phyloP scores from a whole-genome alignment of 2,113 vertebrate genomes.

The Heliornis fulica region DNA sequence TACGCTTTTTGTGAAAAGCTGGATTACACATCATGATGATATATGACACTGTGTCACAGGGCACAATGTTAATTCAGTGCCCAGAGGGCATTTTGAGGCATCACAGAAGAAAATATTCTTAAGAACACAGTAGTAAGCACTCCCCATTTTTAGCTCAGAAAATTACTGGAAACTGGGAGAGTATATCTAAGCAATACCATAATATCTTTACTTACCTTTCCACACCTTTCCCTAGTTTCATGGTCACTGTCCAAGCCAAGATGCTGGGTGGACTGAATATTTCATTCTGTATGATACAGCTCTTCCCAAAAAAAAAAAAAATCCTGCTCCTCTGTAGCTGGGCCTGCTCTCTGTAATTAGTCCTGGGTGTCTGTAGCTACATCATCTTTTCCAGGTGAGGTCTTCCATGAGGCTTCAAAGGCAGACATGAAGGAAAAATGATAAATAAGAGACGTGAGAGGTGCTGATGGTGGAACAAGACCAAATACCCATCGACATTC shows the following conservation, averaged over 20 bases:
- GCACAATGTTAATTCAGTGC: not conserved
- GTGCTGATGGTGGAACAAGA: not conserved
- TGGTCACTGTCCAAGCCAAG: not conserved
- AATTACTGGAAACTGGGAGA: not conserved
- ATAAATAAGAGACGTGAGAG: not conserved
- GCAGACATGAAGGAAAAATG: not conserved
- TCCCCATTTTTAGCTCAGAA: not conserved
- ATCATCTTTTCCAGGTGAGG: not conserved
- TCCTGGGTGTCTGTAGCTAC: not conserved
- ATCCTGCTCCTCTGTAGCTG: not conserved
- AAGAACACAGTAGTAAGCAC: not conserved
- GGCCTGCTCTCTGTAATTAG: not conserved
- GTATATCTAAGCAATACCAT: not conserved
- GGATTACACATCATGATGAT: not conserved
- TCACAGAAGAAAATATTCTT: not conserved
- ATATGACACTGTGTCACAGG: not conserved
- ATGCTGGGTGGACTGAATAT: not conserved
- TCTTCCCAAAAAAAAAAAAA: not conserved
- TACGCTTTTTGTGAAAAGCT: not conserved
- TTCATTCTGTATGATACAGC: not conserved
- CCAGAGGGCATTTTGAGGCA: not conserved
- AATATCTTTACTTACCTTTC: not conserved
- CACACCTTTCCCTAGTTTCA: not conserved
- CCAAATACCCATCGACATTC: not conserved
- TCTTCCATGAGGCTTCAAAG: not conserved